These are phyloP conservation scores for Stichopus chloronotus DNA, from an alignment of 35 echinoderm and acorn worm genomes.

Conservation along the genomic window DNA sequence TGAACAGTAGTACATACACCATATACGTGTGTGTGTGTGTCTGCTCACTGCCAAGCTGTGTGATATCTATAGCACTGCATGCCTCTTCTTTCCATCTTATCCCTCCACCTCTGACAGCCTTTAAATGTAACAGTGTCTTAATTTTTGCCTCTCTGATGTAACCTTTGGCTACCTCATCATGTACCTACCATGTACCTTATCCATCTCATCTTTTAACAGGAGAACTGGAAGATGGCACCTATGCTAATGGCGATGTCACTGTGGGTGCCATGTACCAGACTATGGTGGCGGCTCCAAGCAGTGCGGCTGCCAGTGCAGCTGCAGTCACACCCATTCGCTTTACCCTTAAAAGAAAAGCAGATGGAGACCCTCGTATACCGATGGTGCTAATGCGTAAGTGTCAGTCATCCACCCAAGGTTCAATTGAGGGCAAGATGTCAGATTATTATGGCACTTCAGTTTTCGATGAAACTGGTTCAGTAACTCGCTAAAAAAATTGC, in stretches of 20 bases:
- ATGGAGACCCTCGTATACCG: constrained; percentile 52
- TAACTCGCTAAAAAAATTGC: too few relatives aligned
- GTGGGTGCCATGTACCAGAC: constrained; percentile 10
- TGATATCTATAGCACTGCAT: not conserved
- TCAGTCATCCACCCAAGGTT: not conserved
- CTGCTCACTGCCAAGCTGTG: too few relatives aligned
- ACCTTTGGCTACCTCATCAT: not conserved
- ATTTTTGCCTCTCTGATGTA: not conserved
- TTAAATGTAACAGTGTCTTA: not conserved
- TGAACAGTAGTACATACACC: too few relatives aligned
- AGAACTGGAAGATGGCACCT: constrained; percentile 17
- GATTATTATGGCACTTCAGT: not conserved
- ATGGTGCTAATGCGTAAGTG: constrained; percentile 69
- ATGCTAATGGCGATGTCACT: constrained; percentile 45
- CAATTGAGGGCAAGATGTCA: not conserved
- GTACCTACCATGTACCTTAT: not conserved
- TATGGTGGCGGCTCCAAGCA: constrained; percentile 37
- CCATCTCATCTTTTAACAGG: constrained; percentile 37
- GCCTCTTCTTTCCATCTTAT: not conserved
- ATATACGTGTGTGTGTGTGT: too few relatives aligned
- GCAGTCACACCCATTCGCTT: constrained; percentile 57
- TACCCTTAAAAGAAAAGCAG: constrained; percentile 51
- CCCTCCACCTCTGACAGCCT: not conserved
- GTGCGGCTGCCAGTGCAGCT: constrained; percentile 47
- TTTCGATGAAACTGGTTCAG: too few relatives aligned